These are phyloP conservation scores for Cryptus viduatorius DNA, from an alignment of 2,888 invertebrate species.

Conservation along the genomic window DNA sequence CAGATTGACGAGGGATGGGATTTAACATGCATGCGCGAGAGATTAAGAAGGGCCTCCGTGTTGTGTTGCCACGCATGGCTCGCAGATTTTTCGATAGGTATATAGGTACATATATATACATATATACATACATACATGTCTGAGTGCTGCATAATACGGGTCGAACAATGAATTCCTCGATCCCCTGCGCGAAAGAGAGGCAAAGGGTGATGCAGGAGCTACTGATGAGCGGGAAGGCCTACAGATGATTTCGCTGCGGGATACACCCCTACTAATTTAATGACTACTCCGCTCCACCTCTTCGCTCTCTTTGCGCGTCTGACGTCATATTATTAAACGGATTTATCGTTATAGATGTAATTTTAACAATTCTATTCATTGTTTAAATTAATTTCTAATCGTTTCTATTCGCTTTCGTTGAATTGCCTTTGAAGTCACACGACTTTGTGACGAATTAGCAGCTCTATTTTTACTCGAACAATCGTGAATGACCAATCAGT, in stretches of 20 bases:
- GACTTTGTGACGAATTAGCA: too few relatives aligned
- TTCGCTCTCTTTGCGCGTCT: background rate
- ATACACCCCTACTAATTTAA: slow-evolving; percentile 79
- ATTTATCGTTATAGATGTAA: background rate
- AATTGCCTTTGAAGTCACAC: too few relatives aligned
- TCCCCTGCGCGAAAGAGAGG: slow-evolving; percentile 47
- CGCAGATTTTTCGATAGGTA: slow-evolving; percentile 59
- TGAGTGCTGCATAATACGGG: slow-evolving; percentile 39
- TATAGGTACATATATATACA: background rate
- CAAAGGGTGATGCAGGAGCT: slow-evolving; percentile 53
- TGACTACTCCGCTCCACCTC: slow-evolving; percentile 73
- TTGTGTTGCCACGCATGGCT: slow-evolving; percentile 17
- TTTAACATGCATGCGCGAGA: slow-evolving; percentile 58
- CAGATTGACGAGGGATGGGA: slow-evolving; percentile 36
- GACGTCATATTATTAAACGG: slow-evolving; percentile 14
- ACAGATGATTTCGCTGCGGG: slow-evolving; percentile 76
- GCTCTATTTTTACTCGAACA: too few relatives aligned
- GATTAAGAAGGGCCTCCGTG: slow-evolving; percentile 59
- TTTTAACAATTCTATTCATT: background rate
- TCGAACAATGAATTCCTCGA: slow-evolving; percentile 59
- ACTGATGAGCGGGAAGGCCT: slow-evolving; percentile 60
- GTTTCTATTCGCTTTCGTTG: too few relatives aligned
- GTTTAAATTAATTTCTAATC: too few relatives aligned
- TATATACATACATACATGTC: slow-evolving; percentile 26
- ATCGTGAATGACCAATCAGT: too few relatives aligned